Conservation (phyloP, 2,797 vertebrate species). For the Coendou prehensilis region DNA sequence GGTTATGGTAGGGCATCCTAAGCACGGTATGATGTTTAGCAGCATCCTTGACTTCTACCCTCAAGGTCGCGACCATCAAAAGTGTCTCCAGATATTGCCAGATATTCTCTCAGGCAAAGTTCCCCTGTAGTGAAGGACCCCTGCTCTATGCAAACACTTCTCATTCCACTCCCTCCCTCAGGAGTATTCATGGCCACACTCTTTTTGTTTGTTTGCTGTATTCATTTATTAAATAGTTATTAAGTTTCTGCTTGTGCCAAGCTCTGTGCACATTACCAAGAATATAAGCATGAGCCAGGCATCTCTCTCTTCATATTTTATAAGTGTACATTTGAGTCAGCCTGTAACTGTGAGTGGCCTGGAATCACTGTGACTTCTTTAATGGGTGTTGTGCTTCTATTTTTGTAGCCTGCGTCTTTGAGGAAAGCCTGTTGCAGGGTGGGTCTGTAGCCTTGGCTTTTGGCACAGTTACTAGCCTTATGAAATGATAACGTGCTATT, state of each 20-base stretch:
- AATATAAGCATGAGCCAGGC: not conserved
- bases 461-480: not conserved
- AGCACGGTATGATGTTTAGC: not conserved
- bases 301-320: not conserved
- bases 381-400: not conserved
- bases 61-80: not conserved
- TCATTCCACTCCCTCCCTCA: not conserved
- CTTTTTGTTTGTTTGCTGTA: not conserved
- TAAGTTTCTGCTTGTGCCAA: not conserved
- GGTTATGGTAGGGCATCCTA: too few relatives aligned
- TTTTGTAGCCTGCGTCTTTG: not conserved
- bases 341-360: not conserved
- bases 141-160: not conserved
- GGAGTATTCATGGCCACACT: accelerated
- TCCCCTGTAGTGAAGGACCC: not conserved
- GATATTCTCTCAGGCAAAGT: not conserved
- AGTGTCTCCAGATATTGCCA: not conserved
- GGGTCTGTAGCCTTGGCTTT: not conserved
- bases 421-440: not conserved
- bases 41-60: too few relatives aligned
- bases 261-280: not conserved
- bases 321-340: not conserved
- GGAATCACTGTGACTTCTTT: not conserved
- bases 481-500: not conserved
- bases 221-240: not conserved